Percentiles rank a stretch among this genome's conserved stretches.
Conservation (phyloP, 2,888 invertebrate genomes). For the Matsumyia berberina region DNA sequence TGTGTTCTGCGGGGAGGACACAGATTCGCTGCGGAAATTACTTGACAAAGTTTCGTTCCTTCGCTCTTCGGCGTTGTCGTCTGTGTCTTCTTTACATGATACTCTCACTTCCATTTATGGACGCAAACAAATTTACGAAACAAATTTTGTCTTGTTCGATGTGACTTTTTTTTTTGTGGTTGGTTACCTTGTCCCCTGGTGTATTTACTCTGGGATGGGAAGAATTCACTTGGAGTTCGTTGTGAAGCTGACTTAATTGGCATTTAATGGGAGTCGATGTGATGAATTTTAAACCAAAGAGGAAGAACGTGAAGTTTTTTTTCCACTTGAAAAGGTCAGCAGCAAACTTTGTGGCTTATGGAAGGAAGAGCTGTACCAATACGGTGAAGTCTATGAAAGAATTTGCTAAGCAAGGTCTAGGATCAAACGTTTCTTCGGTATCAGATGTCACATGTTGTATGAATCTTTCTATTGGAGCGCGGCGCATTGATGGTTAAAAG, state of each 20-base stretch:
- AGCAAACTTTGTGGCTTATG: too few species aligned
- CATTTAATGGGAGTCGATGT: constrained; percentile 31
- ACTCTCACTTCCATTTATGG: constrained; percentile 69
- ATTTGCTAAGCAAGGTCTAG: too few species aligned
- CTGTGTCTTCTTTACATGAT: constrained; percentile 49
- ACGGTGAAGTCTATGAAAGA: too few species aligned
- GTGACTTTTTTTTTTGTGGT: constrained; percentile 18
- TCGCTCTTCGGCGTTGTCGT: constrained; percentile 1
- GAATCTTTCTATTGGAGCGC: too few species aligned
- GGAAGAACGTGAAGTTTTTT: too few species aligned
- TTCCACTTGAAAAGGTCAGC: too few species aligned
- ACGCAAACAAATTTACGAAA: constrained; percentile 67
- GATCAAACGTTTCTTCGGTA: too few species aligned
- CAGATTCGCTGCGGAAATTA: constrained; percentile 52
- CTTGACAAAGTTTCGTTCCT: constrained; percentile 59
- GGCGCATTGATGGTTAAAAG: too few species aligned
- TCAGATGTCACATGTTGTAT: too few species aligned
- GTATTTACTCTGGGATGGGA: constrained; percentile 3
- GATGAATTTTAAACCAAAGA: constrained; percentile 16
- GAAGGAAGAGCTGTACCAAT: too few species aligned
- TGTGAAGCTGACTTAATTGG: constrained; percentile 37
- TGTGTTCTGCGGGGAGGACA: constrained; percentile 9
- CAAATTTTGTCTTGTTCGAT: constrained; percentile 68
- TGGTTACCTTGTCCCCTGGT: constrained; percentile 2
- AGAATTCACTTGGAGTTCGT: constrained; percentile 2